Conservation (phyloP, 2,113 vertebrate genomes). For the Saguinus midas region DNA sequence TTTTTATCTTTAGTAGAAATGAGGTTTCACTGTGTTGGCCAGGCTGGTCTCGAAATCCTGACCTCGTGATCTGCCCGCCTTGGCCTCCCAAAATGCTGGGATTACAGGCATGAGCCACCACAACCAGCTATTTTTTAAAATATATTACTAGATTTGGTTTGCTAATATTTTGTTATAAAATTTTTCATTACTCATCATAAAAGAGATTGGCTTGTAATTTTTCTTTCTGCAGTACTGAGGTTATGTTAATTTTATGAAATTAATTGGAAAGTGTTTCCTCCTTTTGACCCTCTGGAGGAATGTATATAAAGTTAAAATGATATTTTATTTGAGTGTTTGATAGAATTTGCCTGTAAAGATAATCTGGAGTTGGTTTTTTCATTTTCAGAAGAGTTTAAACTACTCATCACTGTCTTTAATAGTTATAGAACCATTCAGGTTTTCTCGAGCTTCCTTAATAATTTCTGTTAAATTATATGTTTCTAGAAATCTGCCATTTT, state of each 20-base stretch:
- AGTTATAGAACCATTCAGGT: neutral
- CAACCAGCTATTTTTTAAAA: neutral
- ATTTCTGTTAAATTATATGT: neutral
- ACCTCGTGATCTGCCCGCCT: too few relatives aligned
- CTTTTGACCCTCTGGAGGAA: conserved; percentile 11
- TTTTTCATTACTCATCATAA: neutral
- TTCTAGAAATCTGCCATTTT: neutral
- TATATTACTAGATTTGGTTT: neutral
- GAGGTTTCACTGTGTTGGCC: too few relatives aligned
- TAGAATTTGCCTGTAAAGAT: neutral
- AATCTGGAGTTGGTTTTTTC: neutral
- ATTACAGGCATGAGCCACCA: too few relatives aligned
- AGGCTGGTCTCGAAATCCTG: too few relatives aligned
- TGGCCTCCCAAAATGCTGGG: too few relatives aligned
- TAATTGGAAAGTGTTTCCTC: neutral
- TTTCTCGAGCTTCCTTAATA: neutral
- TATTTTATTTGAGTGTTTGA: neutral
- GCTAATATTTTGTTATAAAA: conserved; percentile 5
- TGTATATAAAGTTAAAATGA: neutral
- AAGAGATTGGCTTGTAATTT: neutral
- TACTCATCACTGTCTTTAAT: neutral
- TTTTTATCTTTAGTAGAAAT: too few relatives aligned
- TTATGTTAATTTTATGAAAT: neutral
- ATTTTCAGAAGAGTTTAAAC: neutral
- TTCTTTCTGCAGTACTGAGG: neutral